Evolutionary conservation across 2,797 vertebrate genomes (phyloP).

Genomic region (Spinus pinus): DNA sequence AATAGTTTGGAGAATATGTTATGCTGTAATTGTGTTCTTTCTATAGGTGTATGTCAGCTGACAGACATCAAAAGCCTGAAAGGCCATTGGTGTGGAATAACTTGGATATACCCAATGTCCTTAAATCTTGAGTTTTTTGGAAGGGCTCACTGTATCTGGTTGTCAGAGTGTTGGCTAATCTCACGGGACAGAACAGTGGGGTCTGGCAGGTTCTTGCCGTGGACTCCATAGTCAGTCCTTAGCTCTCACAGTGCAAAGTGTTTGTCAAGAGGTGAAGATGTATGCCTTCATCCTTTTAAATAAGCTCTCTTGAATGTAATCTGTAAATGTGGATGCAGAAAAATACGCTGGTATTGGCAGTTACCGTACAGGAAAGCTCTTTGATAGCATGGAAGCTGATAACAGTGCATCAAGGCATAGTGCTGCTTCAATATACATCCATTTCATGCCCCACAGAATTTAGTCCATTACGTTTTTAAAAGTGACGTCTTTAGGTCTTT

Average conservation of each 20-base stretch:
- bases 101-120: background rate
- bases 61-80: background rate
- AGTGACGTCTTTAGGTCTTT: background rate
- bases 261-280: background rate
- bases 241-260: background rate
- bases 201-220: fast-evolving
- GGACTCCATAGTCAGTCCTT: background rate
- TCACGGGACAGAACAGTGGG: background rate
- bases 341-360: background rate
- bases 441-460: background rate
- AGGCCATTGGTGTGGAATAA: fast-evolving
- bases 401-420: background rate
- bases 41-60: background rate
- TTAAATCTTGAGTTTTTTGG: background rate
- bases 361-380: background rate
- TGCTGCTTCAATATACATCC: background rate
- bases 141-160: background rate
- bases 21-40: background rate
- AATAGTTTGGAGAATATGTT: background rate
- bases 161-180: background rate
- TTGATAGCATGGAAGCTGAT: background rate
- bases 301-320: background rate
- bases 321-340: background rate
- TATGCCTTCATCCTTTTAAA: background rate
- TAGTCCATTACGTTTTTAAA: background rate